Evolutionary conservation across 2,888 invertebrate species (phyloP), one percentile per base, ranked within the genome.

Genomic region (Thecophora atra): DNA sequence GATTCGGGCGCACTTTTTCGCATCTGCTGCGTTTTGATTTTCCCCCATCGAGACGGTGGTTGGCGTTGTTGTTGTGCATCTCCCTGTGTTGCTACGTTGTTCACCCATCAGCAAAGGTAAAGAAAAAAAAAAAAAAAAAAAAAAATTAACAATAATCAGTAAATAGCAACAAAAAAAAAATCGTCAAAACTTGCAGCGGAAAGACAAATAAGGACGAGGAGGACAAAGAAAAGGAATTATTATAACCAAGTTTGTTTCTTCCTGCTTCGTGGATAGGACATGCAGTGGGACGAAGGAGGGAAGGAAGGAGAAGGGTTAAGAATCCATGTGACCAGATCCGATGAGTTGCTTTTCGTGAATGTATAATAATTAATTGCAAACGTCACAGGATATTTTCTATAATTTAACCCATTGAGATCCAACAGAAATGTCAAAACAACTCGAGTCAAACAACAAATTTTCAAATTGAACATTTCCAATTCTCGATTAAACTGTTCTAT

Each of bases 1-100:
- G 37, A 69, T 69, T 69, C 17, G 69, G 44, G 69, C 69, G 69
- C 69, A 69, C 60, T 69, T 69, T 69, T 69, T 69, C 69, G 60
- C 69, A 69, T 62, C 69, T 69, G 69, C 69, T 69, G 60, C 60
- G 60, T 30, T 15, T 58, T 69, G 69, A 60, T 69, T 60, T 60
- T 60, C 69, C 69, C 69, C 60, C 60, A 69, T 69, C 51, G n/a
- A 52, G 60, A 26, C 42, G 56, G 44, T 60, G 58, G 42, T 30
- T 19, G 37, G 8, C 54, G 30, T 13, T 37, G 19, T 66, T 54
- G 24, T 30, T 47, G 64, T 28, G 47, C 17, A 47, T 4, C 13
- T n/a, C 69, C 60, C 67, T 67, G 69, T 58, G 26, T 47, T 37
- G 21, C 21, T 37, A n/a, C n/a, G 51, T 47, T 69, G 28, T 62